Evolutionary conservation across 2,888 invertebrate species (phyloP).

Genomic region (Deilephila porcellus): DNA sequence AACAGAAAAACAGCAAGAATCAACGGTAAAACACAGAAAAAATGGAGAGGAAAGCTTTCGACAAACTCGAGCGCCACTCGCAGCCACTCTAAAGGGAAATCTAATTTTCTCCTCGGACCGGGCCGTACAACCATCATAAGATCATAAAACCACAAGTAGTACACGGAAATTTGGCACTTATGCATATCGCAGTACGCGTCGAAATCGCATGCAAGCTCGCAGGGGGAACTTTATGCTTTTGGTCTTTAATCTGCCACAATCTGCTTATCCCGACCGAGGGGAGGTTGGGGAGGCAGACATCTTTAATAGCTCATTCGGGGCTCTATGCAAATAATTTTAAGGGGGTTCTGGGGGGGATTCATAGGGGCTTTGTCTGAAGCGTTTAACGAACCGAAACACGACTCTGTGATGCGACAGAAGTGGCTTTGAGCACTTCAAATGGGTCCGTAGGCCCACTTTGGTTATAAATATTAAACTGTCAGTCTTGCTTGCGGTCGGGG

Average conservation of each 20-base stretch:
- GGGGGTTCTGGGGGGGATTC: slow-evolving; percentile 67
- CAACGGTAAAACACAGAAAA: slow-evolving; percentile 66
- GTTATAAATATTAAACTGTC: slow-evolving; percentile 80
- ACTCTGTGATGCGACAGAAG: slow-evolving; percentile 79
- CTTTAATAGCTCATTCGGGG: slow-evolving; percentile 85
- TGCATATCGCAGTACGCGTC: slow-evolving; percentile 68
- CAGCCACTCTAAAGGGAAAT: slow-evolving; percentile 75
- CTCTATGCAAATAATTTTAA: slow-evolving; percentile 83
- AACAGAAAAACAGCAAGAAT: slow-evolving; percentile 76
- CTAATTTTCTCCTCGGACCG: slow-evolving; percentile 81
- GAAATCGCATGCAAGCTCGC: slow-evolving; percentile 60
- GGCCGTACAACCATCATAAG: slow-evolving; percentile 64
- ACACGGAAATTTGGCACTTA: slow-evolving; percentile 73
- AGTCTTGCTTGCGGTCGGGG: slow-evolving; percentile 31
- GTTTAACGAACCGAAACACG: slow-evolving; percentile 81
- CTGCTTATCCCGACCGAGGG: slow-evolving; percentile 73
- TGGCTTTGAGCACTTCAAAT: slow-evolving; percentile 73
- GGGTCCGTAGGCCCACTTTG: slow-evolving; percentile 67
- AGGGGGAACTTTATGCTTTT: slow-evolving; percentile 73
- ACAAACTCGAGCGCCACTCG: slow-evolving; percentile 75
- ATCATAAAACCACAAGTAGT: slow-evolving; percentile 72
- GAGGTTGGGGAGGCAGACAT: slow-evolving; percentile 76
- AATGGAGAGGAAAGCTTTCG: slow-evolving; percentile 73
- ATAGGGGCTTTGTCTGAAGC: slow-evolving; percentile 83
- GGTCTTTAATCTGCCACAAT: slow-evolving; percentile 85